These are phyloP conservation scores for Brachypodius melanocephalos DNA, from an alignment of 2,113 vertebrate species.

Conservation along the genomic window DNA sequence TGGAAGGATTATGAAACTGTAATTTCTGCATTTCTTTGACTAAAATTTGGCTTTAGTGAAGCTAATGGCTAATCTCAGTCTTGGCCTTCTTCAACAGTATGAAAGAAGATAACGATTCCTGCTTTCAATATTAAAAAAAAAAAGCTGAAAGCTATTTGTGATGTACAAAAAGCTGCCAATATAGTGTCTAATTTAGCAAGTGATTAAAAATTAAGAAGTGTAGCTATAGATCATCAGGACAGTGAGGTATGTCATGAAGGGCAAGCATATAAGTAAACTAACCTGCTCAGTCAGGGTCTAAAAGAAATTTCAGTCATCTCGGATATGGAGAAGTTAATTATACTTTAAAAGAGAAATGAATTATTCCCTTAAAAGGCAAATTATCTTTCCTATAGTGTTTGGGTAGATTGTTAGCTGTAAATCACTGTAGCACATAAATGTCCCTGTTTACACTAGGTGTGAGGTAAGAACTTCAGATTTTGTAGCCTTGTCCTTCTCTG, in stretches of 20 bases:
- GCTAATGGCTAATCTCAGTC: neutral
- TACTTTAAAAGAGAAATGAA: neutral
- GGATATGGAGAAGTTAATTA: neutral
- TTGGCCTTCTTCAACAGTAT: neutral
- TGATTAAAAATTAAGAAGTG: neutral
- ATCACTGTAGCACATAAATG: neutral
- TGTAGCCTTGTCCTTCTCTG: neutral
- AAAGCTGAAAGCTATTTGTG: neutral
- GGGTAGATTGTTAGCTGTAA: neutral
- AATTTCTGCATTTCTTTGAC: constrained; percentile 49
- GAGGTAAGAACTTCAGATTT: neutral
- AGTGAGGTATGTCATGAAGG: neutral
- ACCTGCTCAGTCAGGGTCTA: neutral
- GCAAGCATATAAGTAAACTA: neutral
- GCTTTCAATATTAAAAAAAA: neutral
- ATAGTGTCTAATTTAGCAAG: neutral
- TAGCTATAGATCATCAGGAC: neutral
- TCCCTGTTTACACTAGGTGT: neutral
- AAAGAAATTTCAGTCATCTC: neutral
- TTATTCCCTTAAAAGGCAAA: neutral
- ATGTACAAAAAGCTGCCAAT: neutral
- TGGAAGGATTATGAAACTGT: constrained; percentile 40
- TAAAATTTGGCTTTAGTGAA: constrained; percentile 49
- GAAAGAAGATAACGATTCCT: neutral
- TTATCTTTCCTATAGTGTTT: neutral